These are phyloP conservation scores for Coregonus ussuriensis DNA, from an alignment of 2,797 vertebrate species.

Conservation along the genomic window DNA sequence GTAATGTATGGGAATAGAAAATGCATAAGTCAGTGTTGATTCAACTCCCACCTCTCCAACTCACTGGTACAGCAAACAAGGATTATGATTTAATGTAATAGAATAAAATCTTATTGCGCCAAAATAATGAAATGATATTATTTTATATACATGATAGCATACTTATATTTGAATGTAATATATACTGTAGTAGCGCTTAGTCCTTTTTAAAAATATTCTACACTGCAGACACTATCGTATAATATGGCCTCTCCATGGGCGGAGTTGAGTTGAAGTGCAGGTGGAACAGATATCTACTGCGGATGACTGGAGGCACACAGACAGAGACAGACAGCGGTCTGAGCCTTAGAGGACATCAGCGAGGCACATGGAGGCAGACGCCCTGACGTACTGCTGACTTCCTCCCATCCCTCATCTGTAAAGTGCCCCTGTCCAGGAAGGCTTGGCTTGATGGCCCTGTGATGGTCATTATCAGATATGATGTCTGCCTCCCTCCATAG, in stretches of 20 bases:
- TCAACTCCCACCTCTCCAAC: neutral
- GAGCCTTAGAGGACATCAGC: neutral
- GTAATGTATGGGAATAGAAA: neutral
- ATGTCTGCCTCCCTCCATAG: neutral
- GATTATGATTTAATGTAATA: neutral
- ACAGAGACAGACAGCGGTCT: neutral
- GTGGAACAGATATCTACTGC: neutral
- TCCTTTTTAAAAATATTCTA: neutral
- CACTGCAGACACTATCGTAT: neutral
- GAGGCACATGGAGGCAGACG: neutral
- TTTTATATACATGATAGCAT: neutral
- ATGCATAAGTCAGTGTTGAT: neutral
- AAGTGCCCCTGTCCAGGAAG: constrained; percentile 14
- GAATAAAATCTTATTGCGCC: neutral
- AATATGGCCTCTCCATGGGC: neutral
- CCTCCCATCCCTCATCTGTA: neutral
- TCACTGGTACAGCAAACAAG: neutral
- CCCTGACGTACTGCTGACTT: neutral
- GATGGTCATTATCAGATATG: constrained; percentile 4
- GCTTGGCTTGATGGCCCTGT: neutral
- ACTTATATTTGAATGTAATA: neutral
- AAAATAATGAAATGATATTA: neutral
- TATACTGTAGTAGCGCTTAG: neutral
- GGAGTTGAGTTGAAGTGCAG: neutral
- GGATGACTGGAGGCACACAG: neutral